Conservation (phyloP, 2,888 invertebrate species). For the Nymphalis polychloros region DNA sequence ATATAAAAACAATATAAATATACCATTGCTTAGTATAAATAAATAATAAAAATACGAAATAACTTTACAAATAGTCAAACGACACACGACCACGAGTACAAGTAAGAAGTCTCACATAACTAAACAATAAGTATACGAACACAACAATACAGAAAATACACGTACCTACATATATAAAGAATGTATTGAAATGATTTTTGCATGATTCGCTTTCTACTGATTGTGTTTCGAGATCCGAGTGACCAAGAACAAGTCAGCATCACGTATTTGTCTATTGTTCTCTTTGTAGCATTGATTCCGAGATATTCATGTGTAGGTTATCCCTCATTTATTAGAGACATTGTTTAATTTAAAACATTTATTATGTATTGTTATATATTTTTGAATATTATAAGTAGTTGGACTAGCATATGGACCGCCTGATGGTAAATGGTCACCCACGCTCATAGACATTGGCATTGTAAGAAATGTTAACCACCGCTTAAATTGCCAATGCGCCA, state of each 20-base stretch:
- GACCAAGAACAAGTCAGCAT: conserved; percentile 28
- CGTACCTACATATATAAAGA: neutral
- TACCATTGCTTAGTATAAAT: neutral
- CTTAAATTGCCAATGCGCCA: no score
- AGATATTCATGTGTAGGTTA: conserved; percentile 18
- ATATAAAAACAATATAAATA: neutral
- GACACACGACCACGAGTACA: neutral
- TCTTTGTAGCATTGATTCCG: conserved; percentile 25
- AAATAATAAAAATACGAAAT: neutral
- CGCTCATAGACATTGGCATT: no score
- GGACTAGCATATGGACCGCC: no score
- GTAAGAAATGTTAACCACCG: no score
- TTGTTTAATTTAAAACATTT: neutral
- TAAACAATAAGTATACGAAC: neutral
- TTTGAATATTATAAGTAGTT: no score
- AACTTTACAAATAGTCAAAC: neutral
- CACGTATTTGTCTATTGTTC: conserved; percentile 31
- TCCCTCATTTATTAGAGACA: neutral
- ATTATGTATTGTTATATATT: neutral
- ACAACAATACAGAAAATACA: neutral
- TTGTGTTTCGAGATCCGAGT: conserved; percentile 18
- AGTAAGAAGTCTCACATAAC: neutral
- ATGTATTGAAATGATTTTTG: conserved; percentile 11
- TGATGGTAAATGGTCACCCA: no score
- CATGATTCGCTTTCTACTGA: conserved; percentile 17